Evolutionary conservation across 1,140 invertebrate genomes (phyloP).

Genomic region (Bombus sylvicola): DNA sequence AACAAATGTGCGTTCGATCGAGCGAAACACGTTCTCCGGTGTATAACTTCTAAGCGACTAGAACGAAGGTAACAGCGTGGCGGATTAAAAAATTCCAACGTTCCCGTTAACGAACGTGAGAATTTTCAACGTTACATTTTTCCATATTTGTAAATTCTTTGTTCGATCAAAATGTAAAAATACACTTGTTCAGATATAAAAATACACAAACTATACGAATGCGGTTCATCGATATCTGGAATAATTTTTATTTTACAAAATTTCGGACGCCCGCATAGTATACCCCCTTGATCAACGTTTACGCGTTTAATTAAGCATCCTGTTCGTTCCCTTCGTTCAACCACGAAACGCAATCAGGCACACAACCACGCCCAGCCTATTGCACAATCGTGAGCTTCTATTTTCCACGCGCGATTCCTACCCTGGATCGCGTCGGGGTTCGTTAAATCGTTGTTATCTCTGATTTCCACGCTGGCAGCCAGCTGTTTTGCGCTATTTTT

Average conservation of each 20-base stretch:
- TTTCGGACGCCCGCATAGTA: neutral
- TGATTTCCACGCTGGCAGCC: neutral
- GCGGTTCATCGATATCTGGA: neutral
- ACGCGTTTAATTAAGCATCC: constrained; percentile 11
- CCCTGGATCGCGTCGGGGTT: constrained; percentile 33
- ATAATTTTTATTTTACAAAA: neutral
- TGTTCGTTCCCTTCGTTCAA: constrained; percentile 11
- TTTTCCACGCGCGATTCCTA: constrained; percentile 42
- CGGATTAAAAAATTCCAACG: too few species aligned
- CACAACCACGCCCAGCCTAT: constrained; percentile 53
- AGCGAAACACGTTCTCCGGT: neutral
- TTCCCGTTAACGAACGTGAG: too few species aligned
- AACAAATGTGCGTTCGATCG: neutral
- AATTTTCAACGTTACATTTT: too few species aligned
- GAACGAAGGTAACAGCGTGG: too few species aligned
- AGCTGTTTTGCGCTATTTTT: constrained; percentile 13
- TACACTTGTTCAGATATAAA: too few species aligned
- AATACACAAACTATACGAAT: too few species aligned
- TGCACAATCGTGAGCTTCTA: constrained; percentile 26
- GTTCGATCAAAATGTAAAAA: too few species aligned
- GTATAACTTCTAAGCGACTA: too few species aligned
- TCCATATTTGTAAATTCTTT: too few species aligned
- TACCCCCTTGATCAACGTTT: neutral
- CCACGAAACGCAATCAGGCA: constrained; percentile 48
- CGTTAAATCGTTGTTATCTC: constrained; percentile 42